Conservation (phyloP, 2,888 invertebrate genomes). For the Phanerotoma sp. region DNA sequence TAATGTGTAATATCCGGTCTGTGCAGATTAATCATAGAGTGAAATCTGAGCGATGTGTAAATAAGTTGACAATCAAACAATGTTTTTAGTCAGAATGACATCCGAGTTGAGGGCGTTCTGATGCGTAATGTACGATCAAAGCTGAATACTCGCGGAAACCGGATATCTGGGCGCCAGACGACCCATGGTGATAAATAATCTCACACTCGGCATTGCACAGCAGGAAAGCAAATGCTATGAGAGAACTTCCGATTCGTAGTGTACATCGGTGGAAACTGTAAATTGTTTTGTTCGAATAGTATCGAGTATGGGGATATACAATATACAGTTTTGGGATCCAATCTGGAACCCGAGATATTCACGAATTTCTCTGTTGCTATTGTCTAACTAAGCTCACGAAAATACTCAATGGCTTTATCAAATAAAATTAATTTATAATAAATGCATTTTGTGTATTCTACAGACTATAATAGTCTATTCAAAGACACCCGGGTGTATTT, state of each 20-base stretch:
- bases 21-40: neutral
- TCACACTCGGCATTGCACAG: neutral
- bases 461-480: neutral
- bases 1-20: no score
- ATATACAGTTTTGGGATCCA: neutral
- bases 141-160: conserved; percentile 19
- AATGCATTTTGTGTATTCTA: neutral
- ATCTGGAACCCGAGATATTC: neutral
- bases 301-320: neutral
- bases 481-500: neutral
- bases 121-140: conserved; percentile 23
- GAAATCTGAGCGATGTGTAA: conserved; percentile 8
- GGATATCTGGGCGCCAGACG: conserved; percentile 23
- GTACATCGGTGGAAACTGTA: neutral
- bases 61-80: conserved; percentile 9
- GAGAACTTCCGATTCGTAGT: conserved; percentile 1
- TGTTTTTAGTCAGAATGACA: conserved; percentile 6
- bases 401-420: neutral
- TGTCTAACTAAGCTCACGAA: neutral
- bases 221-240: conserved; percentile 2
- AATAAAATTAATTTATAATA: neutral
- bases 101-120: conserved; percentile 1
- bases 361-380: neutral
- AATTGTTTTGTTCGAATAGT: neutral
- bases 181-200: conserved; percentile 19